A percentile compares a stretch with the other conserved stretches of the same genome.
phyloP scores from a whole-genome alignment of 2,797 vertebrate species.

The Xyrichtys novacula region DNA sequence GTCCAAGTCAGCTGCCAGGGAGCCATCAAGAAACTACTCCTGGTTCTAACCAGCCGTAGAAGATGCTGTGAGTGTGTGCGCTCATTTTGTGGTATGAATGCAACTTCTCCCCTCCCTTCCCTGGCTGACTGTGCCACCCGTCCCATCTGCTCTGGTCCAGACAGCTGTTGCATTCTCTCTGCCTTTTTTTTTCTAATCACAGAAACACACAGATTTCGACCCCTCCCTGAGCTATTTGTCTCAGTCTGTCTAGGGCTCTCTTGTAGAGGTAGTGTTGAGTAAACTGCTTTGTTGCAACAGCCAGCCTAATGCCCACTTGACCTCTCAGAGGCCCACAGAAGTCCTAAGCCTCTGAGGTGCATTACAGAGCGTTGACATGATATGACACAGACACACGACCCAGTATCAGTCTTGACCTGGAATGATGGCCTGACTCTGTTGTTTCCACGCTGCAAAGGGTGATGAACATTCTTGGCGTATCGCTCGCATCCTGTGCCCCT shows the following conservation, averaged over 20 bases:
- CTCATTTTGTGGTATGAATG: constrained; percentile 44
- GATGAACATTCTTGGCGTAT: constrained; percentile 54
- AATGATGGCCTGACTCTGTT: constrained; percentile 13
- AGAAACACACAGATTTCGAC: constrained; percentile 8
- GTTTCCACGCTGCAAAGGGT: constrained; percentile 30
- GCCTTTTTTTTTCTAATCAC: constrained; percentile 14
- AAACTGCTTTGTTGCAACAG: constrained; percentile 61
- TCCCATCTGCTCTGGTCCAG: constrained; percentile 63
- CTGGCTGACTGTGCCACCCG: constrained; percentile 50
- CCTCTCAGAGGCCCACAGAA: constrained; percentile 53
- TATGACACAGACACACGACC: constrained; percentile 26
- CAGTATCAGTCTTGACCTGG: constrained; percentile 32
- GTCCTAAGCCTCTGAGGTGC: constrained; percentile 51
- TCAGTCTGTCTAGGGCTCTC: constrained; percentile 15
- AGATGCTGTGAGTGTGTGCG: constrained; percentile 21
- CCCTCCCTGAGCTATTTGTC: constrained; percentile 53
- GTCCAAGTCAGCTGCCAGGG: constrained; percentile 64
- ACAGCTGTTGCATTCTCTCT: constrained; percentile 74
- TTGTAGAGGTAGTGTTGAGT: constrained; percentile 49
- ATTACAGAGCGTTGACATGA: constrained; percentile 49
- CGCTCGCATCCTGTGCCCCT: constrained; percentile 33
- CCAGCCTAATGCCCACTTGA: constrained; percentile 68
- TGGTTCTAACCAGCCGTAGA: constrained; percentile 51
- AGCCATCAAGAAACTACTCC: constrained; percentile 63
- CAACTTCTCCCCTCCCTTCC: constrained; percentile 50